Percentiles rank a stretch among this genome's conserved stretches.
Evolutionary conservation across 2,888 invertebrate species (phyloP).

Genomic region (Parasteatoda lunata): DNA sequence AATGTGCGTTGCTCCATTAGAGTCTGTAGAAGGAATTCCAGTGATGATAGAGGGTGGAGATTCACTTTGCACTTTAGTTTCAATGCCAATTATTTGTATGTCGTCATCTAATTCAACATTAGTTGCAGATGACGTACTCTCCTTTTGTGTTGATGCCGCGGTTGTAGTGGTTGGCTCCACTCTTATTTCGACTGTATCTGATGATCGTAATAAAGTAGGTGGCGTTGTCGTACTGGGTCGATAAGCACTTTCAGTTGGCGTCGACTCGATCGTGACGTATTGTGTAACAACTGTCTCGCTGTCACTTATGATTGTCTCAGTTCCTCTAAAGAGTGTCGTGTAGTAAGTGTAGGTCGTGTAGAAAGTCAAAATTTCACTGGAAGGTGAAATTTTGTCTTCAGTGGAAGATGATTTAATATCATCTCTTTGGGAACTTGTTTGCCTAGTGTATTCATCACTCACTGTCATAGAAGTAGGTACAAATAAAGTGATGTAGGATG

Average conservation of each 20-base stretch:
- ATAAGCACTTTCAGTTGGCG: slow-evolving; percentile 44
- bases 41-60: slow-evolving; percentile 56
- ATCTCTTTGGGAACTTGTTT: background rate
- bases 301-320: slow-evolving; percentile 74
- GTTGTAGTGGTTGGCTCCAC: slow-evolving; percentile 30
- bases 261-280: slow-evolving; percentile 64
- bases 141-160: slow-evolving; percentile 3
- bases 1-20: slow-evolving; percentile 69
- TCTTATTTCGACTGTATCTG: slow-evolving; percentile 40
- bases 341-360: slow-evolving; percentile 86
- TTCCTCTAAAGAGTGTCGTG: slow-evolving; percentile 86
- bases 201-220: slow-evolving; percentile 23
- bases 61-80: slow-evolving; percentile 47
- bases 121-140: background rate
- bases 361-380: slow-evolving; percentile 72
- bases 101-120: slow-evolving; percentile 28
- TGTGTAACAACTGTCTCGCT: slow-evolving; percentile 68
- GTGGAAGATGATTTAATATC: slow-evolving; percentile 2
- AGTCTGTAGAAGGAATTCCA: slow-evolving; percentile 68
- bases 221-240: slow-evolving; percentile 25
- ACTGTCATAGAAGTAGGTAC: slow-evolving; percentile 61
- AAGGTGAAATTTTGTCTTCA: slow-evolving; percentile 17
- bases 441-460: slow-evolving; percentile 7
- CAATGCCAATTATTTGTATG: slow-evolving; percentile 53
- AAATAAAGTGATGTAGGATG: slow-evolving; percentile 70